phyloP scores from a whole-genome alignment of 1,140 invertebrate genomes.

The Drosophila saltans region DNA sequence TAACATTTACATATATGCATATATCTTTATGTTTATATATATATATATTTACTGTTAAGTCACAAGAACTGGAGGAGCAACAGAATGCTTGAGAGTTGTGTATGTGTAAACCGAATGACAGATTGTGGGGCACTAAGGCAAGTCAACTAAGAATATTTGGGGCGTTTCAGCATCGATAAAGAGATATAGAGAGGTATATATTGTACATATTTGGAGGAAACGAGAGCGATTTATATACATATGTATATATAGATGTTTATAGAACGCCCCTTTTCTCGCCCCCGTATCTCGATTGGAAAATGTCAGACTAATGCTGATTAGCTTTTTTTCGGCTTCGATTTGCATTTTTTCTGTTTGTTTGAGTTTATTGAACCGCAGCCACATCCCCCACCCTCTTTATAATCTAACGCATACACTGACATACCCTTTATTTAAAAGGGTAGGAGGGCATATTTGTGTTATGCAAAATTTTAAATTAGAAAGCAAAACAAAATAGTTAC shows the following conservation, averaged over 20 bases:
- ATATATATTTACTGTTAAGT: constrained; percentile 37
- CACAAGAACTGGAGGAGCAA: constrained; percentile 11
- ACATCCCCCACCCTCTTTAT: neutral
- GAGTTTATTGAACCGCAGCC: constrained; percentile 66
- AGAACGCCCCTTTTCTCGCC: constrained; percentile 5
- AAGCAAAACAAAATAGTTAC: no score
- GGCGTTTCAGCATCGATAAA: constrained; percentile 64
- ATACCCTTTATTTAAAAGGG: neutral
- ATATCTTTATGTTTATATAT: constrained; percentile 2
- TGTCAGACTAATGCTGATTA: constrained; percentile 47
- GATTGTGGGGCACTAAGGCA: constrained; percentile 49
- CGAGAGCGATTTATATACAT: neutral
- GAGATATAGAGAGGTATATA: constrained; percentile 24
- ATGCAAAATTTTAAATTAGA: no score
- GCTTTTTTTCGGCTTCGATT: constrained; percentile 37
- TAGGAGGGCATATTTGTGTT: no score
- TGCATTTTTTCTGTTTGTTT: constrained; percentile 57
- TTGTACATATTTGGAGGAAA: neutral
- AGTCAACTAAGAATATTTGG: constrained; percentile 50
- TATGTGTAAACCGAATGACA: constrained; percentile 37
- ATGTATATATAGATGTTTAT: constrained; percentile 9
- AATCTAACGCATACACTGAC: neutral
- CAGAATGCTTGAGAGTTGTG: neutral
- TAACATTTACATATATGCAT: neutral
- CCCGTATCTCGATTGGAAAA: constrained; percentile 1